phyloP scores from a whole-genome alignment of 2,888 invertebrate species.

The Archaeoteleia sp. region DNA sequence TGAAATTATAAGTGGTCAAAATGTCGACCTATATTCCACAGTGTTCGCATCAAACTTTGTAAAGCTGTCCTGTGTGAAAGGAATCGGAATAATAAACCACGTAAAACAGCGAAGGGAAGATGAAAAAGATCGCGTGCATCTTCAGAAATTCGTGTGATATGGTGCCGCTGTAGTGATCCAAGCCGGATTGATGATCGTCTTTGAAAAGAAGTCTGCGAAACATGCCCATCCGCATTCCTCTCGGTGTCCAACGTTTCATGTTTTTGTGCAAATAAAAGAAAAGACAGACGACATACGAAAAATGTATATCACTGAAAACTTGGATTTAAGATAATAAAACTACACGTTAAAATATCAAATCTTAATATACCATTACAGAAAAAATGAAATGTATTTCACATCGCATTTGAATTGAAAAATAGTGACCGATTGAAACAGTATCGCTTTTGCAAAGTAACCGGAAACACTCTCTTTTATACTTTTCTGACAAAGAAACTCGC shows the following conservation, averaged over 20 bases:
- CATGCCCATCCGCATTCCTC: conserved; percentile 33
- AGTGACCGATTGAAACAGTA: too few relatives aligned
- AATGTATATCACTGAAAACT: not conserved
- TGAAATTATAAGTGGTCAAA: too few relatives aligned
- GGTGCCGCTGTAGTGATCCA: conserved; percentile 10
- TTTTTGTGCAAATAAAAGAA: conserved; percentile 16
- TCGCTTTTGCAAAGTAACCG: too few relatives aligned
- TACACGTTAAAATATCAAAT: not conserved
- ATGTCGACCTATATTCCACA: not conserved
- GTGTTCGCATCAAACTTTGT: too few relatives aligned
- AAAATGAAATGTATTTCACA: too few relatives aligned
- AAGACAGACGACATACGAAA: conserved; percentile 1
- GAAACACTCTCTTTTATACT: too few relatives aligned
- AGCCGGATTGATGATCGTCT: conserved; percentile 29
- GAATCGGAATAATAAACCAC: conserved; percentile 10
- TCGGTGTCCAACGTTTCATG: conserved; percentile 6
- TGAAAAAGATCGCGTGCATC: conserved; percentile 19
- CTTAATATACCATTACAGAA: too few relatives aligned
- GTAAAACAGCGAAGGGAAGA: conserved; percentile 4
- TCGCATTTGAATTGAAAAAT: too few relatives aligned
- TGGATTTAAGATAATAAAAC: too few relatives aligned
- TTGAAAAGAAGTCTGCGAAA: conserved; percentile 22
- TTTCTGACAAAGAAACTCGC: too few relatives aligned
- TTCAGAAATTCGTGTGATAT: conserved; percentile 23
- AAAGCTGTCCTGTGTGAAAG: not conserved